Conservation (phyloP, 2,113 vertebrate genomes). For the Chloebia gouldiae region DNA sequence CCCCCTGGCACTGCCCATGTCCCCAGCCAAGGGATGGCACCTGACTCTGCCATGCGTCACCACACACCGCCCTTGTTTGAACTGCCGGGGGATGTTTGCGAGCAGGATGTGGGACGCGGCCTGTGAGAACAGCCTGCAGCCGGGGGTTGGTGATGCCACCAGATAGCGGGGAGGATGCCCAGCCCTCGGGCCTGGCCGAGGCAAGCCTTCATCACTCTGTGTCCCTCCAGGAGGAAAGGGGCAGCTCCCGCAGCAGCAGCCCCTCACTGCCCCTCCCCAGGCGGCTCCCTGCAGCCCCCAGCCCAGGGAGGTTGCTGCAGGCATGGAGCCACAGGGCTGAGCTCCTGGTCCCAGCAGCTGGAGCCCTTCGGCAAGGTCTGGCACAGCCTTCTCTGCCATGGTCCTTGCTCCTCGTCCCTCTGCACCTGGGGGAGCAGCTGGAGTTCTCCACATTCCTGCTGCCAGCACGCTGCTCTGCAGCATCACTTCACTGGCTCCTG, state of each 20-base stretch:
- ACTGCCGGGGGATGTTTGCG: background rate
- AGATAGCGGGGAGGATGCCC: background rate
- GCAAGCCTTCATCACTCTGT: rapidly evolving
- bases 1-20: rapidly evolving
- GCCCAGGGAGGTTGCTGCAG: background rate
- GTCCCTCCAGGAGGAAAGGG: background rate
- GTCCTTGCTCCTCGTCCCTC: background rate
- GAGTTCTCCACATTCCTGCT: background rate
- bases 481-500: background rate
- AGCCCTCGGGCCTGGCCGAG: background rate
- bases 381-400: background rate
- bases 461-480: background rate
- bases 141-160: background rate
- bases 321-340: rapidly evolving
- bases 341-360: background rate
- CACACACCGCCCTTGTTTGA: constrained; percentile 39
- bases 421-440: background rate
- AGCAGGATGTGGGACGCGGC: background rate
- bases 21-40: rapidly evolving
- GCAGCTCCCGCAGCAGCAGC: background rate
- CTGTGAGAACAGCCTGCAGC: constrained; percentile 3
- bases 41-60: background rate
- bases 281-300: background rate
- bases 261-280: background rate
- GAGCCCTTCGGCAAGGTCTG: background rate